These are phyloP conservation scores for Acrobasis consociella DNA, from an alignment of 2,888 invertebrate genomes.

Conservation along the genomic window DNA sequence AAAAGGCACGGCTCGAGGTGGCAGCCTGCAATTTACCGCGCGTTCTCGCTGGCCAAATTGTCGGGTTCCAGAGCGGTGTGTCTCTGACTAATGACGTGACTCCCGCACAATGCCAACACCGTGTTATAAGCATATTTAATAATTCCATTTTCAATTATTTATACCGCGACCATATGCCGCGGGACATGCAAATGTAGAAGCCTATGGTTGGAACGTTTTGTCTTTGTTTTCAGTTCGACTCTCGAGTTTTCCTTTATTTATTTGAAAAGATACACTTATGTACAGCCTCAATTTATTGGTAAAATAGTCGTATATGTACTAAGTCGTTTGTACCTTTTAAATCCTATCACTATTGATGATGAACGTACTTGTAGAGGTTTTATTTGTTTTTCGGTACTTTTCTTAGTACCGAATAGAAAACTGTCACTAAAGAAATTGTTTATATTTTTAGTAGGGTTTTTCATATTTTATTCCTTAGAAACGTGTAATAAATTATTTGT, in stretches of 20 bases:
- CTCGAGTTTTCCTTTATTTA: not conserved
- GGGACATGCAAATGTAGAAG: constrained; percentile 31
- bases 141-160: constrained; percentile 64
- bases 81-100: constrained; percentile 76
- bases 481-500: not conserved
- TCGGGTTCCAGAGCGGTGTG: constrained; percentile 63
- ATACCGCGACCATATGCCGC: constrained; percentile 62
- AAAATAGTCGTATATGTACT: no score
- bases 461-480: no score
- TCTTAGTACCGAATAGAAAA: no score
- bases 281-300: no score
- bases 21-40: constrained; percentile 75
- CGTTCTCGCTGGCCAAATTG: constrained; percentile 68
- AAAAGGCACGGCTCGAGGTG: constrained; percentile 72
- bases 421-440: no score
- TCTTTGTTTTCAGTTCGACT: not conserved
- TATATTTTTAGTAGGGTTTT: not conserved
- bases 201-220: no score
- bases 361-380: no score
- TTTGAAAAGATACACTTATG: no score
- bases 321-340: no score
- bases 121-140: constrained; percentile 68
- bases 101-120: constrained; percentile 57
- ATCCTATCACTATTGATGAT: no score
- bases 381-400: no score